phyloP scores from a whole-genome alignment of 2,113 vertebrate species.

The Megalops atlanticus region DNA sequence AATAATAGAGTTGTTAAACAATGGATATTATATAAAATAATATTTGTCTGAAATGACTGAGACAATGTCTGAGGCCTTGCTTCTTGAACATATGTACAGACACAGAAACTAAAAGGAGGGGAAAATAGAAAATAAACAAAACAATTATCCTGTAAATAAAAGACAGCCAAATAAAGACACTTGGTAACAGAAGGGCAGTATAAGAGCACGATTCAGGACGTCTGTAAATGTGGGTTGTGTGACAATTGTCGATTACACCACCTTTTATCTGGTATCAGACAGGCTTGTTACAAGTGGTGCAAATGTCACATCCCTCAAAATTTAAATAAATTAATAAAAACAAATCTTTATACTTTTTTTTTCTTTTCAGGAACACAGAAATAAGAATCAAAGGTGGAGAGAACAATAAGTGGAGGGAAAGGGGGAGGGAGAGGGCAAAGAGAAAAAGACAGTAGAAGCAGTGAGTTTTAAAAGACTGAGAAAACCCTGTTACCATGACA shows the following conservation, averaged over 20 bases:
- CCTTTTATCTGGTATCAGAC: conserved; percentile 61
- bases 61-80: conserved; percentile 67
- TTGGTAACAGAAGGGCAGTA: conserved; percentile 65
- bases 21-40: conserved; percentile 49
- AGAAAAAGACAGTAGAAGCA: conserved; percentile 76
- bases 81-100: conserved; percentile 65
- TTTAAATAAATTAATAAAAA: conserved; percentile 48
- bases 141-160: conserved; percentile 72
- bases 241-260: conserved; percentile 55
- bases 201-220: conserved; percentile 65
- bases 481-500: conserved; percentile 90
- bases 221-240: conserved; percentile 58
- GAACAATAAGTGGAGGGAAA: conserved; percentile 70
- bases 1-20: conserved; percentile 66
- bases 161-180: conserved; percentile 68
- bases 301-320: conserved; percentile 63
- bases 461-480: conserved; percentile 80
- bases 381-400: conserved; percentile 70
- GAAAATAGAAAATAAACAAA: conserved; percentile 58
- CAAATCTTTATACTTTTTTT: conserved; percentile 60
- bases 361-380: conserved; percentile 55
- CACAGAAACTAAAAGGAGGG: conserved; percentile 39
- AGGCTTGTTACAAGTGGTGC: conserved; percentile 63
- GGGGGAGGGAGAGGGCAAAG: conserved; percentile 70
- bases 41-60: conserved; percentile 60